Evolutionary conservation across 2,888 invertebrate genomes (phyloP), one percentile per base, ranked within the genome.

Genomic region (Amphipyra berbera): DNA sequence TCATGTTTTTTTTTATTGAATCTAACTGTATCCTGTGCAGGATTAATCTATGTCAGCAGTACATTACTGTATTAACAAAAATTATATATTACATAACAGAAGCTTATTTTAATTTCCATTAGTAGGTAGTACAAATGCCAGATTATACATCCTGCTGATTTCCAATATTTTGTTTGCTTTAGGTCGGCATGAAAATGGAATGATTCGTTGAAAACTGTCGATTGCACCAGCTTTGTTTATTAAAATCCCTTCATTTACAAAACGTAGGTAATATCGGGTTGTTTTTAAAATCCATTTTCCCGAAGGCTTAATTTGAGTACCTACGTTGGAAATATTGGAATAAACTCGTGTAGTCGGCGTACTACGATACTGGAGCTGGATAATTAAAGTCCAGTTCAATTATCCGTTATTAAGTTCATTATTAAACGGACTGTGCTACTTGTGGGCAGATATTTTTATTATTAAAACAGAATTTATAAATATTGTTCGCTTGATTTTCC

Each of bases 331-430:
- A 30, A 7, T 7, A 7, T 30, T 30, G 30, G 30, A 30, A 68
- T 68, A 71, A 52, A 70, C 44, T 50, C 53, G 45, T 27, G 45
- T 15, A 59, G 47, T 49, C n/a, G 41, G 21, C 56, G 50, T 41
- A 40, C 27, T 33, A 37, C 46, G 52, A 61, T 72, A 74, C 70
- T 68, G 30, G 2, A 30, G 6, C 30, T 30, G 30, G 73, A 58
- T 61, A 72, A 74, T 74, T 71, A 56, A 76, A 62, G 49, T 57
- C 56, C 6, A 44, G 50, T 59, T 48, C 58, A 71, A 74, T 76
- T 68, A 72, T 58, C 59, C 41, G 61, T 65, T 57, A 55, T 70
- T 70, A 61, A 57, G 67, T 71, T 74, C 56, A 65, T 74, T 73
- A 73, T 66, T 33, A 50, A 67, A 73, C 61, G 33, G 54, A 60